Conservation (phyloP, 2,797 vertebrate species). For the Amblyraja radiata region DNA sequence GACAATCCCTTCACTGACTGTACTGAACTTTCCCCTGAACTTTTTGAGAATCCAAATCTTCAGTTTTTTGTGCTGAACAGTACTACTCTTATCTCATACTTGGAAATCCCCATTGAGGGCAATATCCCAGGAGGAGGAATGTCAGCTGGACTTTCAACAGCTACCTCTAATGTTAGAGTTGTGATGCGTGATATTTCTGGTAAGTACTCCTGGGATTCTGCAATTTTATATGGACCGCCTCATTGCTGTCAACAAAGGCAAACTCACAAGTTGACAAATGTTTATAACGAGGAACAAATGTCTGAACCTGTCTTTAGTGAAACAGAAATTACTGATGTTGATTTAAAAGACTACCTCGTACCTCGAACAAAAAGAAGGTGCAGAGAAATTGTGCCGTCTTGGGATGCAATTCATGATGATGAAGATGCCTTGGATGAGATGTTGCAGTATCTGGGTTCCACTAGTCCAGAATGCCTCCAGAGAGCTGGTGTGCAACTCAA, state of each 20-base stretch:
- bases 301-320: conserved; percentile 54
- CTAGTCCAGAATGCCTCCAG: conserved; percentile 93
- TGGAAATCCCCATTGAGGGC: conserved; percentile 83
- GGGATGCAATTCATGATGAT: conserved; percentile 82
- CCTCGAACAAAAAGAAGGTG: conserved; percentile 73
- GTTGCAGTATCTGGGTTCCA: conserved; percentile 88
- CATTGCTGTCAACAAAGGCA: conserved; percentile 60
- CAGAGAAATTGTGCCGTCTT: conserved; percentile 81
- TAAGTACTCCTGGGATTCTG: conserved; percentile 96
- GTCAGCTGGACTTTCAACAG: conserved; percentile 82
- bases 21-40: conserved; percentile 85
- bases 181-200: conserved; percentile 91
- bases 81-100: conserved; percentile 84
- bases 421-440: conserved; percentile 91
- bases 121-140: conserved; percentile 85
- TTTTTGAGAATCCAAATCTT: conserved; percentile 93
- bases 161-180: conserved; percentile 82
- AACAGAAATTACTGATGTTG: conserved; percentile 46
- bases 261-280: conserved; percentile 56
- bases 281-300: conserved; percentile 60
- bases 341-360: conserved; percentile 64
- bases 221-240: conserved; percentile 86
- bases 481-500: conserved; percentile 87
- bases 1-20: conserved; percentile 92
- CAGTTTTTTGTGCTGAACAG: conserved; percentile 93